Base-by-base conservation (phyloP, 2,113 vertebrate species). In the Junco hyemalis region DNA sequence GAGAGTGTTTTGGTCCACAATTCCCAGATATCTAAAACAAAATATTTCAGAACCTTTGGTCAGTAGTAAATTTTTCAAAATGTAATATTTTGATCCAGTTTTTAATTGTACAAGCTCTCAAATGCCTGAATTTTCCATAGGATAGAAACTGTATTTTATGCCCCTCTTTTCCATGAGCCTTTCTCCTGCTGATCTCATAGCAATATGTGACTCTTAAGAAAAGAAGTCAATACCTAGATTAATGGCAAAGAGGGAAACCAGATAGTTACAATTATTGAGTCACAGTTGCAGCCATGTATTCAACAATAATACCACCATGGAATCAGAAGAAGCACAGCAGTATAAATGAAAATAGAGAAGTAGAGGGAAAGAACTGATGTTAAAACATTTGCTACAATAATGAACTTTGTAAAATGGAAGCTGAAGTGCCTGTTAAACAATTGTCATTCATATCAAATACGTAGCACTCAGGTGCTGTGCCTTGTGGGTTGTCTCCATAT, bases 141-240 rank as follows among this genome's bases (percentile, higher is more conserved):
- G 26, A 45, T 26, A 48, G 45, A 76, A 87, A 71, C 31, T 47
- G 20, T 61, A 0, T 77, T 91, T 88, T 83, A 64, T 86, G 24
- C 19, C 9, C 5, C 21, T 72, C 42, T 81, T 87, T 92, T 59
- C 44, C 35, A 35, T 40, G 40, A 81, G 14, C 12, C 61, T 38
- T 66, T 82, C 12, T 20, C 13, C 11, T 36, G 12, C 47, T 64
- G 56, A 51, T 63, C 23, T 93, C 47, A 31, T 9, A 72, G 44
- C 51, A 81, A 71, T 77, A 60, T 74, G 31, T 80, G 40, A 33
- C n/a, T 83, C 25, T 48, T 50, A 71, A 78, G 64, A 63, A 88
- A 93, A 91, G 19, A 83, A 92, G 64, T 90, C 93, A 86, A 81
- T 93, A 60, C 9, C 16, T 88, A 90, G 79, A 82, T 64, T 86